A percentile compares a stretch with the other conserved stretches of the same genome.
phyloP scores from a whole-genome alignment of 2,888 invertebrate species.

The Anthophora plumipes region DNA sequence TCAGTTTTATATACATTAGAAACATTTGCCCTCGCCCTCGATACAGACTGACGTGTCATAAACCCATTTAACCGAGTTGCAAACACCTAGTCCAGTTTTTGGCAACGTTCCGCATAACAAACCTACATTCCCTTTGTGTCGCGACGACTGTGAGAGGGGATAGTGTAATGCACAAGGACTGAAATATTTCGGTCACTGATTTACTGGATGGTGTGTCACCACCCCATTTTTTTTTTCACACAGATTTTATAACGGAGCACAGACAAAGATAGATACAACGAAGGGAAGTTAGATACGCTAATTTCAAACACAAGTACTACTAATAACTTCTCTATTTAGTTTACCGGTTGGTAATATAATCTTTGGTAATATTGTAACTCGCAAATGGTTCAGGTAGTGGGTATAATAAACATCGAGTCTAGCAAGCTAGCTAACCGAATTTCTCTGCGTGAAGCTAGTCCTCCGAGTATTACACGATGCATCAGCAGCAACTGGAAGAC shows the following conservation, averaged over 20 bases:
- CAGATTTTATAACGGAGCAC: neutral
- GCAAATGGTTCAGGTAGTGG: constrained; percentile 2
- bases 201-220: neutral
- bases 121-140: constrained; percentile 25
- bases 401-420: constrained; percentile 5
- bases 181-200: constrained; percentile 11
- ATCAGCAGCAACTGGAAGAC: neutral
- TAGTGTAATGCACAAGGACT: neutral
- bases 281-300: neutral
- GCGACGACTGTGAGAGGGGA: neutral
- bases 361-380: constrained; percentile 13
- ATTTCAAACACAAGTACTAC: neutral
- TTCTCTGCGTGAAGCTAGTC: neutral
- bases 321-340: constrained; percentile 5
- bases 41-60: constrained; percentile 17
- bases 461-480: neutral
- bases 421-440: constrained; percentile 1
- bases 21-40: neutral
- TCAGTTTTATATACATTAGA: neutral
- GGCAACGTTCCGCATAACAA: constrained; percentile 19
- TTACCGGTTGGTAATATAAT: neutral
- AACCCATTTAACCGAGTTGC: constrained; percentile 21
- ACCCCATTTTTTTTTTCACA: neutral
- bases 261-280: neutral
- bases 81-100: constrained; percentile 11